Evolutionary conservation across 2,113 vertebrate species (phyloP).

Genomic region (Chaetorhynchus papuensis): DNA sequence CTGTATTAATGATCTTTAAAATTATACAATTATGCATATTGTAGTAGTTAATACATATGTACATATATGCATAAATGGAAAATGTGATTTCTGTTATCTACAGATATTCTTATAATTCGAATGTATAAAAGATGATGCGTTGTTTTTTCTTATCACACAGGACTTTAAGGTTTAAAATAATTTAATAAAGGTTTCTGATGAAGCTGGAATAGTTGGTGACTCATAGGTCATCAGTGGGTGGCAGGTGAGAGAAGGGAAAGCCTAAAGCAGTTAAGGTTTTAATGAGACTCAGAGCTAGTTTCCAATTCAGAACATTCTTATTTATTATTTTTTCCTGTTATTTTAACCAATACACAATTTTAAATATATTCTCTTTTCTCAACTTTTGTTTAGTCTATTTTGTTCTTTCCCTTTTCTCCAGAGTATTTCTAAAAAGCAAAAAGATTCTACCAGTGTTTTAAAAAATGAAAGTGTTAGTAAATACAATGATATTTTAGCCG

Average conservation of each 20-base stretch:
- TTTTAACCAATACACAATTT: slow-evolving; percentile 67
- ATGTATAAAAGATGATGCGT: slow-evolving; percentile 53
- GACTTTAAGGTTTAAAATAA: slow-evolving; percentile 83
- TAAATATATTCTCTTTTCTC: not conserved
- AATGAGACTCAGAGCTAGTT: slow-evolving; percentile 80
- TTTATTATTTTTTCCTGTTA: slow-evolving; percentile 73
- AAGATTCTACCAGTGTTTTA: not conserved
- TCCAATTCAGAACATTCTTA: slow-evolving; percentile 71
- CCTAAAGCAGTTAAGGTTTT: slow-evolving; percentile 82
- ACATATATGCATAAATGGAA: not conserved
- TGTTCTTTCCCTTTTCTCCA: not conserved
- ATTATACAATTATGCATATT: not conserved
- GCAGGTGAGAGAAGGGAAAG: slow-evolving; percentile 88
- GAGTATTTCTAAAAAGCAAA: not conserved
- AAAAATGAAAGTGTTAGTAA: not conserved
- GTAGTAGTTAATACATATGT: not conserved
- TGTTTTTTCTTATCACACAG: slow-evolving; percentile 73
- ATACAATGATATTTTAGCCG: not conserved
- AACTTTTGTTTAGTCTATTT: slow-evolving; percentile 1
- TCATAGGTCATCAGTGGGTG: slow-evolving; percentile 95
- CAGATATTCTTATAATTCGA: slow-evolving; percentile 24
- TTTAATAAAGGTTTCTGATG: slow-evolving; percentile 89
- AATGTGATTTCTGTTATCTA: not conserved
- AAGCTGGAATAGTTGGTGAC: slow-evolving; percentile 86
- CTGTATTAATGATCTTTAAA: not conserved